A percentile compares a stretch with the other conserved stretches of the same genome.
phyloP scores from a whole-genome alignment of 2,888 invertebrate genomes.

The Helobdella robusta region DNA sequence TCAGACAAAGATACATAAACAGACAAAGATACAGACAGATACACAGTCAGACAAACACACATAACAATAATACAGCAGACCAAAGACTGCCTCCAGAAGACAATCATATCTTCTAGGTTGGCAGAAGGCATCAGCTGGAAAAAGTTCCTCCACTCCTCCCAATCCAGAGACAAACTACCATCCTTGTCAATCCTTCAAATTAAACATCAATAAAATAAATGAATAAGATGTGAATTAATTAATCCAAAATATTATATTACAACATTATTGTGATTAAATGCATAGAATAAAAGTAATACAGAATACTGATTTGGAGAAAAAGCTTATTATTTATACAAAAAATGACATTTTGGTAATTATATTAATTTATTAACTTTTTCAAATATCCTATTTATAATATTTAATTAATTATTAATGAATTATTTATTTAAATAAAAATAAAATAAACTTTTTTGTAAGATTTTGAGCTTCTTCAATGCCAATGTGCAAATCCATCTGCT shows the following conservation, averaged over 20 bases:
- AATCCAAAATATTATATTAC: background rate
- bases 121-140: conserved; percentile 78
- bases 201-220: background rate
- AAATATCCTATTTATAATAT: too few relatives aligned
- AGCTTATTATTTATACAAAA: too few relatives aligned
- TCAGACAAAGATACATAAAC: too few relatives aligned
- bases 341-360: too few relatives aligned
- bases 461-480: conserved; percentile 72
- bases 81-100: conserved; percentile 75
- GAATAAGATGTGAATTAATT: background rate
- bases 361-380: too few relatives aligned
- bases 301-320: too few relatives aligned
- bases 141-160: conserved; percentile 79
- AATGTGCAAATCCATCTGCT: conserved; percentile 76
- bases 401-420: background rate
- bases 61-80: too few relatives aligned
- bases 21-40: too few relatives aligned
- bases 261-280: background rate
- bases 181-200: conserved; percentile 32
- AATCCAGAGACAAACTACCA: conserved; percentile 32
- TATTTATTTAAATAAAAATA: background rate
- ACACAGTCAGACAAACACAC: too few relatives aligned
- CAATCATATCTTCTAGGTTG: conserved; percentile 78
- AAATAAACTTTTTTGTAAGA: conserved; percentile 69
- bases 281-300: too few relatives aligned